phyloP scores from a whole-genome alignment of 2,888 invertebrate genomes.

The Girardia tigrina region DNA sequence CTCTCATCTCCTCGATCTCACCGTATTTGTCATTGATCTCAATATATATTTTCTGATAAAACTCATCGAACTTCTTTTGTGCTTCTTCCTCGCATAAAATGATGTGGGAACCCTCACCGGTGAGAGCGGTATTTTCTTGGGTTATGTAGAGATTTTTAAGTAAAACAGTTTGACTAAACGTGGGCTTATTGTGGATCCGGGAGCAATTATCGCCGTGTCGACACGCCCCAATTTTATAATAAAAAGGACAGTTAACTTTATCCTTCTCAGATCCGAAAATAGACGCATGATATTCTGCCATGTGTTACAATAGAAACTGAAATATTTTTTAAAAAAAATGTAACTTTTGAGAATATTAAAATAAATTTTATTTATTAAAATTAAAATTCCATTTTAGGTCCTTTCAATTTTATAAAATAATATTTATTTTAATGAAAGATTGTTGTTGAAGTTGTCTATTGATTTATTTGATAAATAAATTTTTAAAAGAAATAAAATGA shows the following conservation, averaged over 20 bases:
- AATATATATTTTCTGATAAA: constrained; percentile 97
- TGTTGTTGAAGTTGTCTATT: no score
- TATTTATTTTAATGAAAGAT: no score
- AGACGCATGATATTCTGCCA: background rate
- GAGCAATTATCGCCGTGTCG: background rate
- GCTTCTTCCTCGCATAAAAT: constrained; percentile 71
- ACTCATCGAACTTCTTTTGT: constrained; percentile 97
- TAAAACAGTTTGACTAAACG: background rate
- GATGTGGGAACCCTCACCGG: background rate
- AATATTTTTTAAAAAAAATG: no score
- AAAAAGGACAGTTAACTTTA: background rate
- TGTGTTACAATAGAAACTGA: background rate
- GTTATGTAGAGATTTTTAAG: background rate
- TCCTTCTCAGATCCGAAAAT: background rate
- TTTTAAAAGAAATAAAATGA: no score
- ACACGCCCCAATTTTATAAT: background rate
- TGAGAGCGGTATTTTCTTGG: background rate
- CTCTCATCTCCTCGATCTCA: constrained; percentile 99
- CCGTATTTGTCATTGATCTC: constrained; percentile 96
- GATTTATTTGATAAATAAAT: no score
- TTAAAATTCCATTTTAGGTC: no score
- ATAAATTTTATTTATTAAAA: no score
- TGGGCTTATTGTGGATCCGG: background rate
- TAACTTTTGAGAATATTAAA: no score
- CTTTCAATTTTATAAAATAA: no score